Evolutionary conservation across 2,113 vertebrate genomes (phyloP), one percentile per base, ranked within the genome.

Genomic region (Girardinichthys multiradiatus): DNA sequence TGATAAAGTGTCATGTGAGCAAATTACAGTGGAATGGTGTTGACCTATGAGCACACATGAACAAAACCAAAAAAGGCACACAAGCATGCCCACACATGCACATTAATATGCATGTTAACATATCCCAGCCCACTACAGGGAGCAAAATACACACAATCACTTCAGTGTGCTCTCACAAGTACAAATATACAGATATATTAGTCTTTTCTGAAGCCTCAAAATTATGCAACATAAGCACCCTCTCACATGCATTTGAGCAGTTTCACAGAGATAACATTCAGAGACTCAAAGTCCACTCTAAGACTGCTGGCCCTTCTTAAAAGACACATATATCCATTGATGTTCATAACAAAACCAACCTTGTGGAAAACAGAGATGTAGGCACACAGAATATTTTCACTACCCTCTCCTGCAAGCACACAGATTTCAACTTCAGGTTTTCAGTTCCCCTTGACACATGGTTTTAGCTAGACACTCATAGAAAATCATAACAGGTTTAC

Each of bases 381-480:
- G 57, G 19, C 35, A 67, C 31, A 82, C 29, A 63, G 68, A 59
- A 75, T 30, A 76, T 67, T 83, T 75, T 68, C 64, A 84, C 77
- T 60, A 76, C 72, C 70, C 57, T 68, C 29, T 76, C 28, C 64
- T 37, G 61, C 57, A 74, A 67, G 59, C 2, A 81, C 59, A 76
- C 81, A 75, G 42, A 86, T 58, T 80, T 72, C 68, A 90, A 87
- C 86, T 91, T 72, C 7, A 27, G 28, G 70, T 65, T 77, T 70
- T 74, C 67, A 84, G 68, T 77, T 83, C 80, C n/a, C 68, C 28
- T 64, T 64, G 51, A 79, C 7, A 61, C 35, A 28, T 30, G 59
- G 59, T 63, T 68, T 60, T 79, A 8, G 81, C 33, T 70, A 70
- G 67, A 72, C 87, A 17, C 29, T 74, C 17, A 60, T 39, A 73